Base-by-base conservation (phyloP, 2,888 invertebrate species). In the Philaethria dido region DNA sequence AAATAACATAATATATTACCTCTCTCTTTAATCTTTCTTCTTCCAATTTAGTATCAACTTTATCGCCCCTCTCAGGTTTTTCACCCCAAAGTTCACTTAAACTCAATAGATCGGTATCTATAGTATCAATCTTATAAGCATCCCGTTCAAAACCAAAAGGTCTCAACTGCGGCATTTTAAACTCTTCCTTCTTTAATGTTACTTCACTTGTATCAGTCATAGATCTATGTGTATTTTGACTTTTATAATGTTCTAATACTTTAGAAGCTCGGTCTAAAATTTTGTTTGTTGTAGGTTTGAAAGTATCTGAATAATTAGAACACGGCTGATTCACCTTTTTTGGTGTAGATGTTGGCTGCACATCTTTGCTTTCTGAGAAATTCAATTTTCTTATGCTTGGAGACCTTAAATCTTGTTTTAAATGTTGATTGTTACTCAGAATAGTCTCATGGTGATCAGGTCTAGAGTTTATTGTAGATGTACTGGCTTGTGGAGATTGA, bases 11-110 rank as follows among this genome's bases (percentile, higher is more conserved):
- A n/a, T 45, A 48, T 48, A 39, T 83, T 89, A 96, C 97, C 92
- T 96, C 95, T 78, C 97, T 92, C 68, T 96, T 93, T 45, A 96
- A 87, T 78, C 95, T 94, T 81, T 97, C 97, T 82, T 97, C 97
- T 79, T 96, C 95, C 2, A 96, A 84, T 78, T 94, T 95, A 66
- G 75, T 77, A 44, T 81, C 77, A 2, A 83, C 75, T 63, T 84
- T 88, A 2, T 91, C 90, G 16, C 84, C 84, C 69, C 81, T 83
- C 66, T 82, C 89, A 67, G 80, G 85, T 72, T 79, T 93, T 76
- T 82, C 92, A 69, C 93, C 94, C 96, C 95, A 96, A 62, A 96
- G 87, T 76, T 95, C 94, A 48, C 94, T 94, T 69, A 96, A 89
- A 75, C 95, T 93, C 70, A 93, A 77, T 70, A 93, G 74, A 71